Conservation (phyloP, 2,888 invertebrate species). For the Phymatocera aterrima region DNA sequence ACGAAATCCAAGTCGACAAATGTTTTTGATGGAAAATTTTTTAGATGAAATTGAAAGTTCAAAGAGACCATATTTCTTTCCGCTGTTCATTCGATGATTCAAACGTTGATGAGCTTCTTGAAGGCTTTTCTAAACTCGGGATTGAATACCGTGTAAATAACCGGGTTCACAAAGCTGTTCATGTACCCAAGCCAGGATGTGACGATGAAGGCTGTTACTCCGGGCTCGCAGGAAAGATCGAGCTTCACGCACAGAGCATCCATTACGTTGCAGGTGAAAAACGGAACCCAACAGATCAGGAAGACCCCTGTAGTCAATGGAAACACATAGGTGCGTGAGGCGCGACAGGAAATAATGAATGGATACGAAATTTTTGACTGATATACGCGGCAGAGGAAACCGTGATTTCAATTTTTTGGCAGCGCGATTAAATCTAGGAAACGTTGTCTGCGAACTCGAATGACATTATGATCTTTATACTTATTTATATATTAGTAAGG, state of each 20-base stretch:
- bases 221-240: slow-evolving; percentile 86
- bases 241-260: slow-evolving; percentile 97
- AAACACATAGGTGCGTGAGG: slow-evolving; percentile 45
- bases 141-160: slow-evolving; percentile 97
- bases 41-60: background rate
- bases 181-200: slow-evolving; percentile 99
- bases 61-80: background rate
- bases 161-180: slow-evolving; percentile 95
- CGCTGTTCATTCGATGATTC: slow-evolving; percentile 28
- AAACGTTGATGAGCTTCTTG: slow-evolving; percentile 86
- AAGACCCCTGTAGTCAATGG: slow-evolving; percentile 90
- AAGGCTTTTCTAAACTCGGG: slow-evolving; percentile 99
- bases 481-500: too few relatives aligned
- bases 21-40: background rate
- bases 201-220: slow-evolving; percentile 92
- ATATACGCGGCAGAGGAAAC: background rate
- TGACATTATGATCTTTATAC: too few relatives aligned
- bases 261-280: slow-evolving; percentile 98
- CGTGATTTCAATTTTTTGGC: background rate
- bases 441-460: too few relatives aligned
- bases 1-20: too few relatives aligned
- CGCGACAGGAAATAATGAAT: background rate
- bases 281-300: slow-evolving; percentile 98
- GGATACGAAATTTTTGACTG: background rate
- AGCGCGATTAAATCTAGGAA: too few relatives aligned